Evolutionary conservation across 2,113 vertebrate species (phyloP).

Genomic region (Thalassarche chlororhynchos): DNA sequence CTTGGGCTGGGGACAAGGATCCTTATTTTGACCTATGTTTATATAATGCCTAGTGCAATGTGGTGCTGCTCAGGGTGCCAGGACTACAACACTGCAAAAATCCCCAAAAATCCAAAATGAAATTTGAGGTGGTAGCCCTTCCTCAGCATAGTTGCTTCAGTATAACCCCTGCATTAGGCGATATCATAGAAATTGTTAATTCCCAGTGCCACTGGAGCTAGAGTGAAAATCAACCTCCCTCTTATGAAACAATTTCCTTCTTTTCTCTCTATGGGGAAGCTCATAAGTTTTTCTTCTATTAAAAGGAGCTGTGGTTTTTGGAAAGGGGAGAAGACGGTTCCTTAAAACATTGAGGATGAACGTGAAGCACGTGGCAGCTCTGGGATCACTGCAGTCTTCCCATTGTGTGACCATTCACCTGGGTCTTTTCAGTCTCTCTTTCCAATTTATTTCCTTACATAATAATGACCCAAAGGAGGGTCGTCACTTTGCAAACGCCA

Average conservation of each 20-base stretch:
- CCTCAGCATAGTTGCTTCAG: neutral
- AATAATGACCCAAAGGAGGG: constrained; percentile 63
- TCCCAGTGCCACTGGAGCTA: neutral
- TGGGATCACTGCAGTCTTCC: neutral
- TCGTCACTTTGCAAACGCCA: constrained; percentile 11
- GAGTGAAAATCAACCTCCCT: neutral
- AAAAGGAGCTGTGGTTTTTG: neutral
- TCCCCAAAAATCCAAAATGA: neutral
- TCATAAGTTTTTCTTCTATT: neutral
- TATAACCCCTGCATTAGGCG: neutral
- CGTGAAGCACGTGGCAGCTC: neutral
- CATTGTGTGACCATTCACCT: constrained; percentile 14
- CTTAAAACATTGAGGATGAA: neutral
- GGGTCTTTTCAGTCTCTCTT: constrained; percentile 9
- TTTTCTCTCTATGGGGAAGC: neutral
- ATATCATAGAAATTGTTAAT: neutral
- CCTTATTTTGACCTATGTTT: neutral
- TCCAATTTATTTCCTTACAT: constrained; percentile 55
- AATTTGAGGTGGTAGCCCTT: neutral
- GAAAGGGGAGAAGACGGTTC: neutral
- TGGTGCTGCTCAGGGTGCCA: neutral
- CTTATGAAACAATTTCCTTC: neutral
- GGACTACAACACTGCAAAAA: neutral
- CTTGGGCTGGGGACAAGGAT: neutral
- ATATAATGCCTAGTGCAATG: neutral